Evolutionary conservation across 2,888 invertebrate genomes (phyloP), one percentile per base, ranked within the genome.

Genomic region (Coleophora deauratella): DNA sequence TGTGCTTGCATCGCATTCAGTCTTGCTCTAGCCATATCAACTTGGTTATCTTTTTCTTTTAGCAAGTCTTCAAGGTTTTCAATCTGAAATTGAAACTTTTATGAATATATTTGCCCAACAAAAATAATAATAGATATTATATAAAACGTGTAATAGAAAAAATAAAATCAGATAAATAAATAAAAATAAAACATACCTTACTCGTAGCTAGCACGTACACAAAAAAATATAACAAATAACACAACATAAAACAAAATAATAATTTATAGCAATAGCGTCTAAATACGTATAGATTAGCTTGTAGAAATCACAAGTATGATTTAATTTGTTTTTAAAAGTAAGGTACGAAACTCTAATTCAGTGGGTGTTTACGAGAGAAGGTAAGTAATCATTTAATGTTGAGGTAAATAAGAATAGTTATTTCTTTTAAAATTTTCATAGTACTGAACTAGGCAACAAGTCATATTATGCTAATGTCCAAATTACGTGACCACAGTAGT

Each of bases 1-100:
- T 97, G 97, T 11, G 96, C 96, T 86, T 97, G 97, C 91, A 97
- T 95, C 44, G 97, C 95, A 37, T 95, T 94, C 38, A 95, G 77
- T 55, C 97, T 89, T 28, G 96, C 96, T 52, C 97, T 87, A 1
- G 97, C 95, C 93, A 96, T 95, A 61, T 97, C 96, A 41, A 99
- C 94, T 87, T 98, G 98, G 78, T 96, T 96, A 72, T 99, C 99
- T 84, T 98, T 99, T 72, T 99, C 99, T 80, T 97, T 96, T 39
- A 99, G 88, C 40, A 97, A 88, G 67, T 98, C 98, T 87, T 99
- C 99, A 51, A 99, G 87, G 73, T 97, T 98, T 85, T 99, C 99
- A 67, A 99, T 95, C 97, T 99, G 75, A 57, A 84, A 82, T 50
- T 31, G 30, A 35, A 7, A 28, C 33, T 32, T 36, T 39, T 9